Evolutionary conservation across 2,797 vertebrate species (phyloP), one percentile per base, ranked within the genome.

Genomic region (Lepus oiostolus): DNA sequence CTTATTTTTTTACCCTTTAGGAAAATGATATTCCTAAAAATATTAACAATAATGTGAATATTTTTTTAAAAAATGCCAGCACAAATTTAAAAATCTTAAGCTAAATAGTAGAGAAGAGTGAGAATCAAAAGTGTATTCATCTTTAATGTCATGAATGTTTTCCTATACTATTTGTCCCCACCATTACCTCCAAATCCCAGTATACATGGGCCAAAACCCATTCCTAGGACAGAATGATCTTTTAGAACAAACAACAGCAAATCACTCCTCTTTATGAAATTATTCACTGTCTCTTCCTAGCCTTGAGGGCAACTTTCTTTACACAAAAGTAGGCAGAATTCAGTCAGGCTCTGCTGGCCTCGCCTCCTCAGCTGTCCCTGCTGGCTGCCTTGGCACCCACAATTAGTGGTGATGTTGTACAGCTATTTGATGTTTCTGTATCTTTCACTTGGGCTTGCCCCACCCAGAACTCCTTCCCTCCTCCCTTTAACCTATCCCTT

Each of bases 81-180:
- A 58, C 4, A 82, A 68, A 54, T 68, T 84, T 94, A 22, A 93
- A 89, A 90, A 91, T 67, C 7, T 50, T 88, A 54, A 93, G 67
- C 19, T 71, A 85, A 85, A 28, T 32, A 77, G 74, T 14, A 87
- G 50, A 60, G 16, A 65, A 82, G 58, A 21, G 24, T 11, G 35
- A 12, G 17, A 24, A 2, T 26, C 38, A 62, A 76, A 86, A 21
- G 8, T 60, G 32, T 60, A 50, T 76, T 92, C 86, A 38, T 63
- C 35, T 63, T 95, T 79, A 91, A 88, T 85, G 2, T 47, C 28
- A 28, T 21, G 9, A 30, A 72, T 68, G 14, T 0, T 82, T 93
- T 83, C 10, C 14, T 87, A 5, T 2, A 50, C 50, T 47, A 9
- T 38, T 62, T 84, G 16, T 63, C 14, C 21, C 35, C 7, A 71